Evolutionary conservation across 2,888 invertebrate species (phyloP), one percentile per base, ranked within the genome.

Genomic region (Andrena flavipes): DNA sequence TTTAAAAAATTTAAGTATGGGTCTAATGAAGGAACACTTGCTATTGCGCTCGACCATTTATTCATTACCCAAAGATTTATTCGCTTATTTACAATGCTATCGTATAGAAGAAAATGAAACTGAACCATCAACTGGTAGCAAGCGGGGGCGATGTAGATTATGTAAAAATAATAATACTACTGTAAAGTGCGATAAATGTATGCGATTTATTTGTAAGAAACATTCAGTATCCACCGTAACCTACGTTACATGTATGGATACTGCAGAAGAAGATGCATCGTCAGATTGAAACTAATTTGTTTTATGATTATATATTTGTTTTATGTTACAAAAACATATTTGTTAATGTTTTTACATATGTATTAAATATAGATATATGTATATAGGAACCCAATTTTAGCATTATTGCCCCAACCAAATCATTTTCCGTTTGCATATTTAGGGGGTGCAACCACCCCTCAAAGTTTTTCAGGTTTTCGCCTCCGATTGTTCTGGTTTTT

Each of bases 151-250:
- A 59, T 59, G 29, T 29, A 59, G 29, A 59, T 13, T 59, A 26
- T 59, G 59, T 26, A 59, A 59, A 29, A 59, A 59, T 16, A 59
- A 16, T 59, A 59, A 5, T 29, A 59, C 59, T 1, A 59, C 29
- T 13, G 13, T 29, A 29, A 59, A 59, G 29, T 59, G 8, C 59
- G 16, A 16, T 29, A 59, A 59, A 59, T 59, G 59, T 59, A 29
- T 2, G 59, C 16, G 13, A 59, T 59, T 26, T 30, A 29, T 59
- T 59, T 59, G 13, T 16, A 59, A 26, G 1, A 59, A 59, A 59
- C 59, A 59, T 29, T 59, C 59, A 26, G 59, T 6, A 59, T 16
- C 59, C 29, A 59, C 59, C 59, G 16, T 59, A 59, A 59, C 7
- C 16, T 29, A 7, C 5, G 59, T 26, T 59, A 29, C 29, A 0